Base-by-base conservation (phyloP, 1,140 invertebrate species). In the Trinorchestia longiramus region DNA sequence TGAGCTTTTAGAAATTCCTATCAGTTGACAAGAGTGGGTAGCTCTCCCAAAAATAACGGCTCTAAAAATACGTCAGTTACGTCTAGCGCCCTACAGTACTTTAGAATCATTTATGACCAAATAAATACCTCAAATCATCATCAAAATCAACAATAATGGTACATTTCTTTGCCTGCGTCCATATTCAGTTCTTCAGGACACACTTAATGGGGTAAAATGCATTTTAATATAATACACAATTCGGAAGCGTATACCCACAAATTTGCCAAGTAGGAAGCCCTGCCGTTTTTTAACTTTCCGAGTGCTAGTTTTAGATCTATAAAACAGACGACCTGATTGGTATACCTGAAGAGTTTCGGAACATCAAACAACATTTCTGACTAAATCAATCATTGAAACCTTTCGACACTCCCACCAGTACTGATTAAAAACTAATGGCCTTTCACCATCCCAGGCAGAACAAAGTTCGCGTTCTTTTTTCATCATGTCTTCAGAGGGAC, bases 351-450 rank as follows among this genome's bases (percentile, higher is more conserved):
- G 11, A 1, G 62, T 28, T 77, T 77, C 62, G 62, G 62, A 77
- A 77, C 62, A 77, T 77, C 62, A 77, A 77, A 77, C 62, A 77
- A 77, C 36, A 19, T 77, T 77, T 77, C 62, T 36, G 62, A 77
- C 62, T 77, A 36, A 77, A 77, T 77, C 62, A 28, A 77, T 77
- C 62, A 77, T 77, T 77, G 62, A 77, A 77, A 77, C 62, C 62
- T 77, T 28, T 77, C 62, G 62, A 77, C 62, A 77, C 62, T 77
- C 62, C 62, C 62, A 77, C 36, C 88, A 90, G n/a, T 42, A 43
- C 88, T 42, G 88, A 90, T 90, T 90, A 90, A 90, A 90, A 90
- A 90, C 88, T 90, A 90, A 90, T 90, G 88, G n/a, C 88, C 43
- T 90, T 28, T 90, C 43, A 90, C 88, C 88, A 90, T 90, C 43